Percentiles rank a stretch among this genome's conserved stretches.
Evolutionary conservation across 2,888 invertebrate species (phyloP).

Genomic region (Cheilosia scutellata): DNA sequence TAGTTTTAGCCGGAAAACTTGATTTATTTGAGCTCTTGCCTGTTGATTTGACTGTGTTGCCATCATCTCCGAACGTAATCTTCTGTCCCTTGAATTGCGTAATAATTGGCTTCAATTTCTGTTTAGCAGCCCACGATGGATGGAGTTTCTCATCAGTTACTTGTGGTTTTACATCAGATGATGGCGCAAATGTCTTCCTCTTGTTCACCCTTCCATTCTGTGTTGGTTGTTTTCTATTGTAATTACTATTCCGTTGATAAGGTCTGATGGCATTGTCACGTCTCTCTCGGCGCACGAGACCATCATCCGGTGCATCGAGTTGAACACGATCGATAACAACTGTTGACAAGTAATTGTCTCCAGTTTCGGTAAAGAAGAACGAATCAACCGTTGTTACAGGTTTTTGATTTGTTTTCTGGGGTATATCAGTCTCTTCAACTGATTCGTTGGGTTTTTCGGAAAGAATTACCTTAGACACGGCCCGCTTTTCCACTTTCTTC

Average conservation of each 20-base stretch:
- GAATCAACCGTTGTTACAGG: conserved; percentile 78
- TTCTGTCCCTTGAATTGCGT: conserved; percentile 71
- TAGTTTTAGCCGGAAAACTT: conserved; percentile 1
- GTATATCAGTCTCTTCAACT: conserved; percentile 59
- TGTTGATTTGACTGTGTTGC: background rate
- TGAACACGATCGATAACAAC: conserved; percentile 77
- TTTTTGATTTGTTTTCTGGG: background rate
- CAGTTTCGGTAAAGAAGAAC: conserved; percentile 82
- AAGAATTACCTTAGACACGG: conserved; percentile 21
- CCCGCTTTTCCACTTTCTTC: background rate
- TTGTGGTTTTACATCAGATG: background rate
- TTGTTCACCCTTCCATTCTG: conserved; percentile 16
- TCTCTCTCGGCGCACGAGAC: conserved; percentile 68
- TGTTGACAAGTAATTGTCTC: conserved; percentile 82
- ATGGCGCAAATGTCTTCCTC: background rate
- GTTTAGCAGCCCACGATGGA: conserved; percentile 77
- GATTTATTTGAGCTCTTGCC: background rate
- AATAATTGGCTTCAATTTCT: conserved; percentile 68
- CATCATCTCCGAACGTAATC: conserved; percentile 66
- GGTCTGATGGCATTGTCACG: conserved; percentile 40
- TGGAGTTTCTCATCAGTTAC: conserved; percentile 53
- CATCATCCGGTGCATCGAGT: conserved; percentile 59
- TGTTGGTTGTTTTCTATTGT: conserved; percentile 6
- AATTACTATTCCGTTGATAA: conserved; percentile 36
- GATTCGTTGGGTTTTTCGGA: background rate